phyloP scores from a whole-genome alignment of 2,888 invertebrate genomes.

The Heliconius hortense region DNA sequence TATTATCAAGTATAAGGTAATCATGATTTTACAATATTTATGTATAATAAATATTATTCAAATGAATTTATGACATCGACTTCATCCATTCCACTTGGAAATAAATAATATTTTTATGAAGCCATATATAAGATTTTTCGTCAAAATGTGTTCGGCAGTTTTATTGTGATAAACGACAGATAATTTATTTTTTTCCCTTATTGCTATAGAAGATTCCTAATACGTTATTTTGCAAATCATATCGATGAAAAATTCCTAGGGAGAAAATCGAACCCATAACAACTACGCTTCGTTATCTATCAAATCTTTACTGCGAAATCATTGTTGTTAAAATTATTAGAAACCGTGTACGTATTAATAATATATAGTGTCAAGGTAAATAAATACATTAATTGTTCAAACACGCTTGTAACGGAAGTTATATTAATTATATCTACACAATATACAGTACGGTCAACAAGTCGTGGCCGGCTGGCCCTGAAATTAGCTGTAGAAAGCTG shows the following conservation, averaged over 20 bases:
- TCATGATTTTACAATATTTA: too few species aligned
- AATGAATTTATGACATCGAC: neutral
- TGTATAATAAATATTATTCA: too few species aligned
- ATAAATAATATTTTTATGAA: too few species aligned
- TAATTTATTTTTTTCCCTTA: neutral
- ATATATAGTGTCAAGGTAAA: constrained; percentile 6
- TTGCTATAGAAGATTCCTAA: neutral
- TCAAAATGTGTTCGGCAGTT: neutral
- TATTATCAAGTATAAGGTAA: too few species aligned
- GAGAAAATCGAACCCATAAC: neutral
- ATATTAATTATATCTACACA: neutral
- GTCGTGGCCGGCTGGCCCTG: too few species aligned
- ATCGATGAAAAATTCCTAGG: neutral
- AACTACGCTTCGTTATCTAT: neutral
- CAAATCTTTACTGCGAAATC: neutral
- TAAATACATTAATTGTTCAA: neutral
- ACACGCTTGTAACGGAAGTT: neutral
- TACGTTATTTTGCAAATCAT: neutral
- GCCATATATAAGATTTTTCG: too few species aligned
- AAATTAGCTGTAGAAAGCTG: too few species aligned
- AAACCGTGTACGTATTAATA: neutral
- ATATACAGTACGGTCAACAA: neutral
- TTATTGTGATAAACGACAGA: neutral
- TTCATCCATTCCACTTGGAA: neutral
- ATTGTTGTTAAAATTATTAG: neutral